Conservation (phyloP, 1,140 invertebrate genomes). For the Oryctes rhinoceros region DNA sequence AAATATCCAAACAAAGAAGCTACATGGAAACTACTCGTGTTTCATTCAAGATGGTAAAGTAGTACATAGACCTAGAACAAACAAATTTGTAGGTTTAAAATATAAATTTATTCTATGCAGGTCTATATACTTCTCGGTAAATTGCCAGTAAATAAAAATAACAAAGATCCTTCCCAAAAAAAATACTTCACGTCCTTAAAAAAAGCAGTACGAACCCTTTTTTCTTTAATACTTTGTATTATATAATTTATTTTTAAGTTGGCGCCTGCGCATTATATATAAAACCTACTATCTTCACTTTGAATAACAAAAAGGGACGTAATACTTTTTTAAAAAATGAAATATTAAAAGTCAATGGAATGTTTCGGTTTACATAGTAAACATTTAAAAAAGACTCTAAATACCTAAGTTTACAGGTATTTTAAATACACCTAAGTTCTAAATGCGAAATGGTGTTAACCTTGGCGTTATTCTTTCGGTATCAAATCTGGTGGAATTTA, state of each 20-base stretch:
- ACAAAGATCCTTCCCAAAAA: constrained; percentile 24
- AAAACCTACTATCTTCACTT: neutral
- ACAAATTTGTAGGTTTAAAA: too few species aligned
- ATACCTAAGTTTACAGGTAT: neutral
- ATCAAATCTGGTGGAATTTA: neutral
- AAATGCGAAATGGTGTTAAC: neutral
- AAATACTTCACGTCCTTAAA: neutral
- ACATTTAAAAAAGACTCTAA: constrained; percentile 15
- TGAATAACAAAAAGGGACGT: neutral
- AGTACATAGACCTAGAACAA: too few species aligned
- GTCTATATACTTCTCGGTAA: neutral
- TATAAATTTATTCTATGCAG: too few species aligned
- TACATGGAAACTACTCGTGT: neutral
- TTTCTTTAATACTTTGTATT: neutral
- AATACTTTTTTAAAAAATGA: neutral
- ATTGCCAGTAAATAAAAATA: neutral
- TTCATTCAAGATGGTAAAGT: too few species aligned
- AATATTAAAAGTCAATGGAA: constrained; percentile 21
- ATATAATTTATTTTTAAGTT: neutral
- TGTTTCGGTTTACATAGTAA: constrained; percentile 20
- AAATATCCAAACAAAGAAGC: neutral
- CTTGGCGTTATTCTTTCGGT: neutral
- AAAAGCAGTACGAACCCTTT: constrained; percentile 1
- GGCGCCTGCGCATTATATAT: neutral
- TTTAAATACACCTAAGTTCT: constrained; percentile 5